phyloP scores from a whole-genome alignment of 2,888 invertebrate genomes.

The Trichogramma evanescens region DNA sequence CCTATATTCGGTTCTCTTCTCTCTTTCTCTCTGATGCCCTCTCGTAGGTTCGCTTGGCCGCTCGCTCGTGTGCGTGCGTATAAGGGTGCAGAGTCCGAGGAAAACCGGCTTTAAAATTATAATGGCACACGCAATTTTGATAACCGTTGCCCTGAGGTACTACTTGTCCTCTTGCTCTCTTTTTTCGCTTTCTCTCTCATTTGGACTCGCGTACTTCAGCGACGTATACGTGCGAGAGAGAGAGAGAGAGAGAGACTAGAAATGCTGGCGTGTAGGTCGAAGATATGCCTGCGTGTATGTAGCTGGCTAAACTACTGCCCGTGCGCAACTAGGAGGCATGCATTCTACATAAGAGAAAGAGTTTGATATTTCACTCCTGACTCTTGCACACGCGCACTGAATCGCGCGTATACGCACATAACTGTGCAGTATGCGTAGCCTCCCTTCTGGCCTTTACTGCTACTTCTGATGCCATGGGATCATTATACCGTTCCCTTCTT shows the following conservation, averaged over 20 bases:
- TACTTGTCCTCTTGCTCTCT: conserved; percentile 21
- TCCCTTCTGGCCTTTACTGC: conserved; percentile 14
- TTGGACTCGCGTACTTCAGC: background rate
- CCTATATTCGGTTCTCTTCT: conserved; percentile 11
- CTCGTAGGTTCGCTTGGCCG: conserved; percentile 22
- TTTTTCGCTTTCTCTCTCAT: conserved; percentile 10
- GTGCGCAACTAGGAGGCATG: too few species aligned
- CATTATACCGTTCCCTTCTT: conserved; percentile 24
- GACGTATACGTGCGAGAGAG: too few species aligned
- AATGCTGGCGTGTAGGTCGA: too few species aligned
- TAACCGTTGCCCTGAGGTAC: conserved; percentile 41
- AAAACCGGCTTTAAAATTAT: conserved; percentile 47
- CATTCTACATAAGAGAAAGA: background rate
- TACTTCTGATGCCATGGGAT: conserved; percentile 17
- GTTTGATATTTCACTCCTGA: conserved; percentile 34
- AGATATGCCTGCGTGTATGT: too few species aligned
- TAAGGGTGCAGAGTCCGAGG: conserved; percentile 29
- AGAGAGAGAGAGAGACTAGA: too few species aligned
- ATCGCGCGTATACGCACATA: conserved; percentile 15
- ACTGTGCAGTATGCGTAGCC: conserved; percentile 11
- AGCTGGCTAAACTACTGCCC: too few species aligned
- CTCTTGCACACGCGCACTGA: conserved; percentile 12
- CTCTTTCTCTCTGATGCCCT: conserved; percentile 21
- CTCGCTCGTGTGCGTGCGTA: conserved; percentile 12
- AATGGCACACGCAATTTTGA: conserved; percentile 47